Percentiles rank a stretch among this genome's conserved stretches.
Evolutionary conservation across 2,888 invertebrate genomes (phyloP).

Genomic region (Mycalesis mineus): DNA sequence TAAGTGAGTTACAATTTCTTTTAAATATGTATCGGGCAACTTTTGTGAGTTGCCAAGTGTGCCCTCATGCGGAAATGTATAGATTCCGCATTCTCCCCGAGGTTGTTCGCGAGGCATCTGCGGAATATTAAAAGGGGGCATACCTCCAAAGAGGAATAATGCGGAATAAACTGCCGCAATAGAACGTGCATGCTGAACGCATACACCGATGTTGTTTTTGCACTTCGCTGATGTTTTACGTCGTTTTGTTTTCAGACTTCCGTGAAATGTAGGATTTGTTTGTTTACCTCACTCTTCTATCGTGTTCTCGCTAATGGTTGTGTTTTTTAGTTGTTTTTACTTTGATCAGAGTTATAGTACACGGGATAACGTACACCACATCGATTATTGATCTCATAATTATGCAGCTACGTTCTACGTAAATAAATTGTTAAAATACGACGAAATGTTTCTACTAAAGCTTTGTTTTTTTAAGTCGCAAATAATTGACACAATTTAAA

Average conservation of each 20-base stretch:
- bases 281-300: constrained; percentile 12
- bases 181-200: constrained; percentile 53
- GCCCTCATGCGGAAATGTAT: constrained; percentile 37
- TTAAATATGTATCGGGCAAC: constrained; percentile 17
- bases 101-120: constrained; percentile 46
- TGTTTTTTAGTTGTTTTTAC: constrained; percentile 5
- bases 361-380: background rate
- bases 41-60: constrained; percentile 52
- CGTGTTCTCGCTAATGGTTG: constrained; percentile 6
- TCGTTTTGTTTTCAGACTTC: constrained; percentile 9
- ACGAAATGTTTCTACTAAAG: too few species aligned
- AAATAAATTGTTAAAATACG: too few species aligned
- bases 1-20: background rate
- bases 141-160: constrained; percentile 52
- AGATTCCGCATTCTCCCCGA: constrained; percentile 62
- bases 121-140: constrained; percentile 58
- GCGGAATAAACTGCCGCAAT: constrained; percentile 64
- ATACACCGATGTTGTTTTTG: constrained; percentile 2
- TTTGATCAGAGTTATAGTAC: background rate
- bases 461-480: too few species aligned
- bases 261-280: constrained; percentile 12
- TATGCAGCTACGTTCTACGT: background rate
- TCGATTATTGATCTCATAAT: background rate
- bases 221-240: constrained; percentile 3
- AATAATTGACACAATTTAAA: too few species aligned